Evolutionary conservation across 1,140 invertebrate species (phyloP).

Genomic region (Drosophila funebris): DNA sequence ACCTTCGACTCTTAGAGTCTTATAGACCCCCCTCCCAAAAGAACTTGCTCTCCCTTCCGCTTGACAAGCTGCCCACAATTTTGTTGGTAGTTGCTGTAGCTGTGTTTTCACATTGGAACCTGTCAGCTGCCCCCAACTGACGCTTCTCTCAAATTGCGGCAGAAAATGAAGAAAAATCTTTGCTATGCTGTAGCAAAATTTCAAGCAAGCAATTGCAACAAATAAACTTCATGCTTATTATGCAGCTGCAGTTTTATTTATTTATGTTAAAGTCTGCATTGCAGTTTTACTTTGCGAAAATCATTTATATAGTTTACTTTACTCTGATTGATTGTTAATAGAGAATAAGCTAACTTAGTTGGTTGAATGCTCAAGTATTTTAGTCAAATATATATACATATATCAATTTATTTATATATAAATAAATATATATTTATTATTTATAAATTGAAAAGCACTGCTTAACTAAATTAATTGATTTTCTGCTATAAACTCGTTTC

Average conservation of each 20-base stretch:
- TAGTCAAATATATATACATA: no score
- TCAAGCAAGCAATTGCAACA: background rate
- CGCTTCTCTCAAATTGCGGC: conserved; percentile 43
- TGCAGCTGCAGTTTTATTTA: background rate
- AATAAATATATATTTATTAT: no score
- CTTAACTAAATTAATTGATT: no score
- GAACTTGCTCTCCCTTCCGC: background rate
- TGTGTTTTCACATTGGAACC: conserved; percentile 1
- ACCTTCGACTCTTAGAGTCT: no score
- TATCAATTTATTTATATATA: no score
- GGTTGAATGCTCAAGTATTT: no score
- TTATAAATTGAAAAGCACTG: no score
- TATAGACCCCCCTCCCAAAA: no score
- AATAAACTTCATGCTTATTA: background rate
- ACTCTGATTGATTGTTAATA: background rate
- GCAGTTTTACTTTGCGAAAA: background rate
- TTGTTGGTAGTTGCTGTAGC: conserved; percentile 9
- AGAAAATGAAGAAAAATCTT: conserved; percentile 43
- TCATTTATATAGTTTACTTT: background rate
- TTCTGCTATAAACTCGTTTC: no score
- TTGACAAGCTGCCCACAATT: conserved; percentile 3
- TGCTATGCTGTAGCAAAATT: conserved; percentile 12
- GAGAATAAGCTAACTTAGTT: no score
- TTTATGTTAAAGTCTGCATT: background rate
- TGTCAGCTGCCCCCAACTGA: conserved; percentile 53